phyloP scores from a whole-genome alignment of 1,140 invertebrate genomes.

The Leptinotarsa undecemlineata region DNA sequence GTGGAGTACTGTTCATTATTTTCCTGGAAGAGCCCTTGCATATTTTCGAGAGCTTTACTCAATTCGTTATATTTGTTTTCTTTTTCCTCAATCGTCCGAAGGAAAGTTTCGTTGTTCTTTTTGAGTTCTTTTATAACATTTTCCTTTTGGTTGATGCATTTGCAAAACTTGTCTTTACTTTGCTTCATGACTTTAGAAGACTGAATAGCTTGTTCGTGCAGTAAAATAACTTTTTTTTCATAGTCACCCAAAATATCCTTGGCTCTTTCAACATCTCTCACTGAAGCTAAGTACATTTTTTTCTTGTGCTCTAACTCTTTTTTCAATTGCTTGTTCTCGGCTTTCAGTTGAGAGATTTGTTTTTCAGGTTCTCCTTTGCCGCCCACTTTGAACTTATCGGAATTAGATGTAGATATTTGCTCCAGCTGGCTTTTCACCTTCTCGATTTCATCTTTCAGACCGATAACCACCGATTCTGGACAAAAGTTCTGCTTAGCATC shows the following conservation, averaged over 20 bases:
- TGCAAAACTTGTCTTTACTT: conserved; percentile 42
- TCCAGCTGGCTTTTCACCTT: conserved; percentile 35
- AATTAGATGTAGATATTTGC: conserved; percentile 14
- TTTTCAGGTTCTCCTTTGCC: neutral
- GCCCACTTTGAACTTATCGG: neutral
- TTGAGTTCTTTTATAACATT: conserved; percentile 32
- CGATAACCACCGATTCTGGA: conserved; percentile 28
- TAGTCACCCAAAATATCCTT: conserved; percentile 38
- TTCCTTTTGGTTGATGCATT: conserved; percentile 37
- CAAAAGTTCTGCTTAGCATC: conserved; percentile 18
- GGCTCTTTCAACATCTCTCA: conserved; percentile 32
- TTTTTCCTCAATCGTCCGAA: conserved; percentile 22
- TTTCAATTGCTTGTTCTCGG: conserved; percentile 25
- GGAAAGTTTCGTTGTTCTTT: conserved; percentile 30
- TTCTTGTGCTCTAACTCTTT: conserved; percentile 36
- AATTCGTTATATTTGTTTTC: conserved; percentile 20
- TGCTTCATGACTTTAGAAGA: conserved; percentile 42
- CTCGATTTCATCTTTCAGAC: conserved; percentile 37
- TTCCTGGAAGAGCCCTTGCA: conserved; percentile 29
- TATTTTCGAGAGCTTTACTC: conserved; percentile 26
- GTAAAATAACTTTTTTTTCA: conserved; percentile 37
- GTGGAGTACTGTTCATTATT: conserved; percentile 29
- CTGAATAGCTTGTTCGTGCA: conserved; percentile 41
- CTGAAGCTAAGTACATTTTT: conserved; percentile 32
- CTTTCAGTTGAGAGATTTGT: conserved; percentile 17